phyloP scores from a whole-genome alignment of 2,888 invertebrate species.

The Drosophila mettleri region DNA sequence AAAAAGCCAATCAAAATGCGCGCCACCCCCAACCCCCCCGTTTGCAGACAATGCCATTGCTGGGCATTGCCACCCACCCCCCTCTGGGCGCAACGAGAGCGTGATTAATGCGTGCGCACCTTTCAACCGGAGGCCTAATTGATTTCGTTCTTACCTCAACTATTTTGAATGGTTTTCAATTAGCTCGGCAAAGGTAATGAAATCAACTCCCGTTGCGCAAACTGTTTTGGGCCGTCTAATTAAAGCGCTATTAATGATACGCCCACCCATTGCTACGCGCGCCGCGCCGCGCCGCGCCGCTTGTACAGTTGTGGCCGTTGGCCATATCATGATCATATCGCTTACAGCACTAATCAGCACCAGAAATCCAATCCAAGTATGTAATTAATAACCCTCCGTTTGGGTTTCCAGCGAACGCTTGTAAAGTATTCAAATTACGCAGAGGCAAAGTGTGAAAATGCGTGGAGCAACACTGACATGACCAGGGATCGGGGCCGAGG shows the following conservation, averaged over 20 bases:
- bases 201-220: conserved; percentile 42
- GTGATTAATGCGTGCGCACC: conserved; percentile 65
- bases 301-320: neutral
- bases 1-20: conserved; percentile 69
- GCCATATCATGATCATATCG: conserved; percentile 35
- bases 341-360: conserved; percentile 64
- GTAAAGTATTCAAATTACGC: conserved; percentile 79
- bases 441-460: conserved; percentile 84
- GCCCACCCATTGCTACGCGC: conserved; percentile 63
- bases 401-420: conserved; percentile 68
- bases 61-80: conserved; percentile 1
- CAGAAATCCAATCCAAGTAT: conserved; percentile 77
- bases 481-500: too few relatives aligned
- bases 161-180: conserved; percentile 36
- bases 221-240: conserved; percentile 50
- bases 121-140: conserved; percentile 60
- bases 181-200: conserved; percentile 18
- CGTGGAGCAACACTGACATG: conserved; percentile 80
- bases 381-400: conserved; percentile 72
- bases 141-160: conserved; percentile 46
- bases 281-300: neutral
- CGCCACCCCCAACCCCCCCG: conserved; percentile 9
- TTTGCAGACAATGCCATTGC: neutral
- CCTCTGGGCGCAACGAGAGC: conserved; percentile 38
- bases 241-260: conserved; percentile 68